Evolutionary conservation across 2,113 vertebrate genomes (phyloP), one percentile per base, ranked within the genome.

Genomic region (Otis tarda): DNA sequence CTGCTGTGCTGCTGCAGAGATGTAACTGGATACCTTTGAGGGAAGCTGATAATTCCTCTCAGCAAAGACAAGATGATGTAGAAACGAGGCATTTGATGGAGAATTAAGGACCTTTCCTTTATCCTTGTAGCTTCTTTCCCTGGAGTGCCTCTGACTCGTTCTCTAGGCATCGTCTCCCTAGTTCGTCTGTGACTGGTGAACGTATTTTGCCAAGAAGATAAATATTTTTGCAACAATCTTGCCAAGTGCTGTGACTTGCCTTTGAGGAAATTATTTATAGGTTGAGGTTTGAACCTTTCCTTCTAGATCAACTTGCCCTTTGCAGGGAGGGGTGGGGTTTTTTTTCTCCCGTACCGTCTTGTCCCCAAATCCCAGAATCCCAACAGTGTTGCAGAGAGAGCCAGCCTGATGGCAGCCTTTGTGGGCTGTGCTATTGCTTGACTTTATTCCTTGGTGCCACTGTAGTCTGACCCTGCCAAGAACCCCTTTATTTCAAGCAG

Each of bases 161-260:
- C 77, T 89, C 93, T 89, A 52, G 89, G 91, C 52, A 1, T 90
- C 93, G 43, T 91, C 80, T 90, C 79, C 25, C 83, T 88, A 30
- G 63, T 74, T 91, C 3, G 1, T 69, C 67, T 92, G 78, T 86
- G 68, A 80, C 88, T 90, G 73, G 83, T 84, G 69, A 67, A 90
- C n/a, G 60, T 74, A 43, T 65, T 95, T 96, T 92, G 83, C 80
- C 69, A 95, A 84, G 88, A 75, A 76, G 81, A 95, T 79, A 95
- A 95, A 90, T 93, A 82, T 94, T 91, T 96, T 83, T 81, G 47
- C 69, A 69, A 3, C 65, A 45, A 71, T 73, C 56, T 92, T 95
- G 80, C 90, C 88, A 95, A 83, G 52, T 91, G 73, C 73, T 93
- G 22, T 59, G 83, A 61, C 60, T 90, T 93, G 86, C 53, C 86